A percentile compares a stretch with the other conserved stretches of the same genome.
Evolutionary conservation across 2,113 vertebrate species (phyloP).

Genomic region (Myodes glareolus): DNA sequence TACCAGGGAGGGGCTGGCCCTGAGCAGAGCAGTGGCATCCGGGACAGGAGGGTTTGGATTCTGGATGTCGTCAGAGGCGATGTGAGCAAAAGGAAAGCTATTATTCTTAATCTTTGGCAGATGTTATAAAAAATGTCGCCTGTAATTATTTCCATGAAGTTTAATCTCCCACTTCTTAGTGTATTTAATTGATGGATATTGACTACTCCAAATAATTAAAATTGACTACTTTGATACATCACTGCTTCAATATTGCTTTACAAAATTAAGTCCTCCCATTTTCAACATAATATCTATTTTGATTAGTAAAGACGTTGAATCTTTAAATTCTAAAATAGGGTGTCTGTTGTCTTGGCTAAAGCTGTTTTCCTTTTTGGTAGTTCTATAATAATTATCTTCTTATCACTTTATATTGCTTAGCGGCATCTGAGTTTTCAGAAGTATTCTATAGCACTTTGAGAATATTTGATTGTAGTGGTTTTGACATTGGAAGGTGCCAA

Average conservation of each 20-base stretch:
- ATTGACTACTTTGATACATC: constrained; percentile 59
- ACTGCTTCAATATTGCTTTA: constrained; percentile 49
- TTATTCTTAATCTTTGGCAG: constrained; percentile 59
- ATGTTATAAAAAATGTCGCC: constrained; percentile 42
- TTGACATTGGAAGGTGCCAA: neutral
- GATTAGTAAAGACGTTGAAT: constrained; percentile 25
- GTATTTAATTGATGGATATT: constrained; percentile 65
- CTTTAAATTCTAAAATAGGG: constrained; percentile 28
- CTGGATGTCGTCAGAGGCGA: neutral
- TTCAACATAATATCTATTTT: neutral
- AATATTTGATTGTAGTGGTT: neutral
- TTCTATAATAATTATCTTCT: neutral
- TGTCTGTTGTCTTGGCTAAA: neutral
- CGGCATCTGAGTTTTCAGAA: constrained; percentile 20
- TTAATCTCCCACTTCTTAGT: constrained; percentile 50
- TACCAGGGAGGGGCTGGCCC: neutral
- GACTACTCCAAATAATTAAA: constrained; percentile 58
- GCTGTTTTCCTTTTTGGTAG: neutral
- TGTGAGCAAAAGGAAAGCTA: neutral
- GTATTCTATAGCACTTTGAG: neutral
- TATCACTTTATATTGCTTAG: constrained; percentile 26
- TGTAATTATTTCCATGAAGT: constrained; percentile 42
- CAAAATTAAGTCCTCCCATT: constrained; percentile 31
- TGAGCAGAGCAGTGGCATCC: neutral
- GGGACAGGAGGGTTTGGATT: neutral